Evolutionary conservation across 2,888 invertebrate species (phyloP), one percentile per base, ranked within the genome.

Genomic region (Nomada ferruginata): DNA sequence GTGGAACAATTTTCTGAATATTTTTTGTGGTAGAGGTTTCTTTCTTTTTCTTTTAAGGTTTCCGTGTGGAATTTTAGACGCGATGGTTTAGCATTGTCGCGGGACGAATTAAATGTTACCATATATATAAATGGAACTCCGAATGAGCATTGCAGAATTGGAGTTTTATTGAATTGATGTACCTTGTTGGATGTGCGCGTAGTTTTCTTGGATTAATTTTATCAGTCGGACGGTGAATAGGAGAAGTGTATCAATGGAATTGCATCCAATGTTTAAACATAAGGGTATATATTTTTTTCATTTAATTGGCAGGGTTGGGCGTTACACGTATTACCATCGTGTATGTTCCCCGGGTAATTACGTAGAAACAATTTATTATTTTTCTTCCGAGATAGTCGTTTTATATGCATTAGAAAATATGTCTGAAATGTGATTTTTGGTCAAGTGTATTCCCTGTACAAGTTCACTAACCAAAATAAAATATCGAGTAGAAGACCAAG

Each of bases 301-400:
- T 36, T 76, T 55, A 15, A 63, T 72, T 76, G 53, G 63, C 47
- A 70, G 3, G 13, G 15, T 55, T n/a, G 47, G n/a, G n/a, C 29
- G 47, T 53, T 55, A 36, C 7, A 7, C 63, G 9, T 23, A 57
- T 76, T 42, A 52, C 53, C 29, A 59, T 15, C 15, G 7, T 23
- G 50, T 23, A 59, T 7, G 10, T 68, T n/a, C n/a, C 1, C 26
- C 2, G 10, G n/a, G 29, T 7, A 69, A 75, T 75, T 52, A n/a
- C 23, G n/a, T 5, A 23, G 60, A 15, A 52, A 18, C 36, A 23
- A 44, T 23, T 47, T 5, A 70, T 71, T 71, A 47, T 44, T 53
- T 36, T 18, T 20, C 52, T 29, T 9, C 11, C 42, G 23, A 4
- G 11, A 52, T 42, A 11, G 5, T 60, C 36, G n/a, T n/a, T 47